Percentiles rank a stretch among this genome's conserved stretches.
Conservation (phyloP, 1,140 invertebrate genomes). For the Stegodyphus dumicola region DNA sequence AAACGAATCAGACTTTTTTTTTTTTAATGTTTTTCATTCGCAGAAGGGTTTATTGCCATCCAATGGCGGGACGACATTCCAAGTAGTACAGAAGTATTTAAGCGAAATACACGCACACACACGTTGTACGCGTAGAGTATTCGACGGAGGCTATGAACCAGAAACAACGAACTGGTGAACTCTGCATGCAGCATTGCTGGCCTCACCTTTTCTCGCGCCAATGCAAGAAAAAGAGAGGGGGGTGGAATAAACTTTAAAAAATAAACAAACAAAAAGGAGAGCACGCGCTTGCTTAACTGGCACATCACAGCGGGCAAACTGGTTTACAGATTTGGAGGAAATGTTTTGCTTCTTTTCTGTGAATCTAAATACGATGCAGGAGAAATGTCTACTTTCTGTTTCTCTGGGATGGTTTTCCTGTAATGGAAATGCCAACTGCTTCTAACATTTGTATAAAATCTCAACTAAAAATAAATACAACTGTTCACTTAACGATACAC, state of each 20-base stretch:
- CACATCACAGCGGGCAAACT: slow-evolving; percentile 26
- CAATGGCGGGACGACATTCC: slow-evolving; percentile 40
- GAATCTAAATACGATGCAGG: not conserved
- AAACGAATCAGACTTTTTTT: slow-evolving; percentile 10
- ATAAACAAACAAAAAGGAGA: slow-evolving; percentile 27
- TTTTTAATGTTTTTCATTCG: slow-evolving; percentile 13
- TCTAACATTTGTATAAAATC: no score
- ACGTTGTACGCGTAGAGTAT: slow-evolving; percentile 20
- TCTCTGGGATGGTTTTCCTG: no score
- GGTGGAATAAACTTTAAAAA: not conserved
- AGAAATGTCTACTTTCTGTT: not conserved
- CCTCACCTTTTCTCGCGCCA: not conserved
- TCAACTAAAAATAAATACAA: no score
- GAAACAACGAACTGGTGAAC: slow-evolving; percentile 55
- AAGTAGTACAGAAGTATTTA: slow-evolving; percentile 44
- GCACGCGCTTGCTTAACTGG: slow-evolving; percentile 24
- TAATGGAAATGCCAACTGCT: no score
- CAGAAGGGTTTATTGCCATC: slow-evolving; percentile 46
- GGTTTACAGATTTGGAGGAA: slow-evolving; percentile 23
- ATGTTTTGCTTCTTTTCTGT: not conserved
- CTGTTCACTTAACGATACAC: no score
- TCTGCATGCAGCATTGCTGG: not conserved
- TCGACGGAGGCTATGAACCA: slow-evolving; percentile 43
- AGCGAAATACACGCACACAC: slow-evolving; percentile 21
- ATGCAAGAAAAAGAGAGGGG: not conserved